Conservation (phyloP, 2,888 invertebrate species). For the Leptinotarsa haldemani region DNA sequence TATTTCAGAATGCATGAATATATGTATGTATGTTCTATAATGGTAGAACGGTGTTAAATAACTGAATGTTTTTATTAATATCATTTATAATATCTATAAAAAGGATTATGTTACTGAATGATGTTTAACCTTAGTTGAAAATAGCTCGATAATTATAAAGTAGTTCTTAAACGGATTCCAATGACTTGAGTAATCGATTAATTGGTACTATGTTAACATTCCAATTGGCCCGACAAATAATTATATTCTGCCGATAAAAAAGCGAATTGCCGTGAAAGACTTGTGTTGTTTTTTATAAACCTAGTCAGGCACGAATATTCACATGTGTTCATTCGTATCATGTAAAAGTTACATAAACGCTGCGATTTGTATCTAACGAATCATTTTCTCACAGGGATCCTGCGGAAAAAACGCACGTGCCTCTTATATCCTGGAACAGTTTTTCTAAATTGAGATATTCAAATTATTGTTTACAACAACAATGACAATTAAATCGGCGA, state of each 20-base stretch:
- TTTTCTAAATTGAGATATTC: slow-evolving; percentile 9
- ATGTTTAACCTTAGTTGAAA: not conserved
- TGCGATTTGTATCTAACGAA: not conserved
- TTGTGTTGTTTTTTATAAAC: not conserved
- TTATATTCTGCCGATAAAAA: not conserved
- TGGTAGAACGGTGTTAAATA: no score
- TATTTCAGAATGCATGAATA: no score
- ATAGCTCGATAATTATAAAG: not conserved
- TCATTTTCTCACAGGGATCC: not conserved
- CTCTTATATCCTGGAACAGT: not conserved
- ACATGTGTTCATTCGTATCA: not conserved
- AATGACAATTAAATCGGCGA: slow-evolving; percentile 1
- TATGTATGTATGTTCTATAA: no score
- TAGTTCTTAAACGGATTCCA: not conserved
- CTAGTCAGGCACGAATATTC: not conserved
- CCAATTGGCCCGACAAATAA: not conserved
- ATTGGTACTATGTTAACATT: not conserved
- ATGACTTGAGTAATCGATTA: not conserved
- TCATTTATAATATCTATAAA: not conserved
- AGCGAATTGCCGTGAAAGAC: not conserved
- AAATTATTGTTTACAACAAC: slow-evolving; percentile 12
- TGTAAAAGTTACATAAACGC: not conserved
- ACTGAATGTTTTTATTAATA: no score
- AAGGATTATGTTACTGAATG: not conserved
- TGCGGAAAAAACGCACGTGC: not conserved